Base-by-base conservation (phyloP, 2,888 invertebrate species). In the Cryptocheilus praepositus region DNA sequence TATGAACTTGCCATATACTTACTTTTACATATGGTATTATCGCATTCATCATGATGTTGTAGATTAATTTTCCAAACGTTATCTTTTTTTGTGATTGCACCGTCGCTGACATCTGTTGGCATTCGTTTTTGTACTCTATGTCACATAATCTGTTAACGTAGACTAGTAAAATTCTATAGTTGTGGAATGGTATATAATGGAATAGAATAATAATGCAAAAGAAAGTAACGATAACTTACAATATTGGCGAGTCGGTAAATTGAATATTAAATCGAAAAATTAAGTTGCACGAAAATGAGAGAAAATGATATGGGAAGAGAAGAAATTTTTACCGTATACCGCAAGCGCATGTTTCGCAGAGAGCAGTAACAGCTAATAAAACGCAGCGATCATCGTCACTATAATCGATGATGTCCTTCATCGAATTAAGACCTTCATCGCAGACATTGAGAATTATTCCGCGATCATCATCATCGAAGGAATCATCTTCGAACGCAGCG, bases 311-410 rank as follows among this genome's bases (percentile, higher is more conserved):
- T n/a, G n/a, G n/a, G n/a, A n/a, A n/a, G n/a, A n/a, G n/a, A n/a
- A n/a, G n/a, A n/a, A n/a, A n/a, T n/a, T 49, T 45, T 70, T 52
- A 80, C 79, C 80, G 66, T 19, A 65, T 62, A n/a, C 69, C 61
- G 18, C 65, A 67, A 36, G 69, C 73, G 16, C 79, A 80, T 28
- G 62, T 54, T 18, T 60, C 52, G 62, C 79, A 79, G 25, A 79
- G 56, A n/a, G 59, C 53, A n/a, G 16, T 22, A 1, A 55, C 53
- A 28, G 74, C 74, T 0, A 18, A 7, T 16, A 55, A 46, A 44
- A 76, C 64, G 25, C 61, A 61, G 11, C 13, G 45, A 5, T 70
- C 67, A n/a, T 79, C 74, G 18, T 68, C 70, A 28, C 61, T 64
- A 21, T 61, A 71, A 45, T 67, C 60, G n/a, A 78, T 51, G n/a